phyloP scores from a whole-genome alignment of 2,888 invertebrate genomes.

The Rosalia funebris region DNA sequence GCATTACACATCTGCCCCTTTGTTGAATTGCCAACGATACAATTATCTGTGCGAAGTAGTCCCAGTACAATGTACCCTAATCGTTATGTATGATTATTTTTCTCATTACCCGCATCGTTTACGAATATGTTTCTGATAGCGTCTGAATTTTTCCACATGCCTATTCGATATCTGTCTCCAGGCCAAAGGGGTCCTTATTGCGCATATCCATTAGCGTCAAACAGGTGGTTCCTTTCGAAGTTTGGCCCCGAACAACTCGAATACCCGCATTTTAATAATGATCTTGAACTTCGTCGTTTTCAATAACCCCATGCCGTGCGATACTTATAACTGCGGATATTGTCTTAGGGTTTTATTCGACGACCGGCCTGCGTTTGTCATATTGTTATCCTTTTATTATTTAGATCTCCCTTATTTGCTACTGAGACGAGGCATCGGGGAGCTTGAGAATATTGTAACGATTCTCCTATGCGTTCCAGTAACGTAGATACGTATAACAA shows the following conservation, averaged over 20 bases:
- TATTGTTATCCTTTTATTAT: too few species aligned
- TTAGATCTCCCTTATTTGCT: too few species aligned
- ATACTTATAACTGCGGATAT: constrained; percentile 17
- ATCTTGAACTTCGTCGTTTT: constrained; percentile 37
- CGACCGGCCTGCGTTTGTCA: background rate
- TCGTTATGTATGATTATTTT: constrained; percentile 45
- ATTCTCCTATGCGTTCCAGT: too few species aligned
- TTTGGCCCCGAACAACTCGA: constrained; percentile 16
- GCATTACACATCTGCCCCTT: constrained; percentile 37
- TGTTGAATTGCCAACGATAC: constrained; percentile 32
- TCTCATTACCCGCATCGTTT: constrained; percentile 51
- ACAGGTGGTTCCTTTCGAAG: constrained; percentile 36
- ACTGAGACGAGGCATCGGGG: too few species aligned
- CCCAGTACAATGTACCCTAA: constrained; percentile 44
- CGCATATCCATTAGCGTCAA: constrained; percentile 34
- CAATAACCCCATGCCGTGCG: constrained; percentile 32
- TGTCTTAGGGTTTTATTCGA: constrained; percentile 11
- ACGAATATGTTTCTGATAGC: constrained; percentile 47
- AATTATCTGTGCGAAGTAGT: constrained; percentile 34
- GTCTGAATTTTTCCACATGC: constrained; percentile 50
- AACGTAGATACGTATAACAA: too few species aligned
- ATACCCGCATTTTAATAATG: constrained; percentile 36
- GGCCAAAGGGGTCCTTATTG: constrained; percentile 21
- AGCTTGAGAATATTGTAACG: too few species aligned
- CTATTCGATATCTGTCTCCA: constrained; percentile 25